Evolutionary conservation across 2,888 invertebrate species (phyloP).

Genomic region (Tridacna gigas): DNA sequence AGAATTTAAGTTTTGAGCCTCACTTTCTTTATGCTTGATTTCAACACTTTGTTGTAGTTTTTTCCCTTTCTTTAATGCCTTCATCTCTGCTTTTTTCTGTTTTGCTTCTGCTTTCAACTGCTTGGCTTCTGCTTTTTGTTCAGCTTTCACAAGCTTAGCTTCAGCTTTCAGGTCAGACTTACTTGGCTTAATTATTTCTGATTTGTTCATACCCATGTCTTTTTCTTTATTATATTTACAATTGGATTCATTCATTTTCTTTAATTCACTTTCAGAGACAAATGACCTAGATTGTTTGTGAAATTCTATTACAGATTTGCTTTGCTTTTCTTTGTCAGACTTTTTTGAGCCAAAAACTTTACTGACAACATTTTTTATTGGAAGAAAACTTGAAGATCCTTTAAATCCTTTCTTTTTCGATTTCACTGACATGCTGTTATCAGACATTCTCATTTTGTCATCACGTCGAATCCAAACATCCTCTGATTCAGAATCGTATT

Average conservation of each 20-base stretch:
- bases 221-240: conserved; percentile 36
- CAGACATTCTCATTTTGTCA: conserved; percentile 52
- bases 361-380: conserved; percentile 53
- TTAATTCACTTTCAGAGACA: conserved; percentile 44
- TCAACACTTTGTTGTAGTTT: conserved; percentile 59
- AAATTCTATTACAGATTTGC: conserved; percentile 49
- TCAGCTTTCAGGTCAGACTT: conserved; percentile 49
- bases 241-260: conserved; percentile 49
- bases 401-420: conserved; percentile 55
- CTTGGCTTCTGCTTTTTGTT: conserved; percentile 43
- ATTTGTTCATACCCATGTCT: conserved; percentile 41
- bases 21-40: conserved; percentile 16
- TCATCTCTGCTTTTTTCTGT: conserved; percentile 48
- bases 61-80: conserved; percentile 53
- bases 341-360: conserved; percentile 62
- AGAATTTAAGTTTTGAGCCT: conserved; percentile 44
- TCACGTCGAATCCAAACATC: conserved; percentile 64
- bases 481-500: conserved; percentile 43
- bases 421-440: conserved; percentile 48
- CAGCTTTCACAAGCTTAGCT: conserved; percentile 44
- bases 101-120: conserved; percentile 50
- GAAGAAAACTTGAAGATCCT: conserved; percentile 61
- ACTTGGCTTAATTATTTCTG: conserved; percentile 45
- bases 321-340: conserved; percentile 55
- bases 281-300: conserved; percentile 35